Conservation (phyloP, 2,888 invertebrate genomes). For the Philereme transversata region DNA sequence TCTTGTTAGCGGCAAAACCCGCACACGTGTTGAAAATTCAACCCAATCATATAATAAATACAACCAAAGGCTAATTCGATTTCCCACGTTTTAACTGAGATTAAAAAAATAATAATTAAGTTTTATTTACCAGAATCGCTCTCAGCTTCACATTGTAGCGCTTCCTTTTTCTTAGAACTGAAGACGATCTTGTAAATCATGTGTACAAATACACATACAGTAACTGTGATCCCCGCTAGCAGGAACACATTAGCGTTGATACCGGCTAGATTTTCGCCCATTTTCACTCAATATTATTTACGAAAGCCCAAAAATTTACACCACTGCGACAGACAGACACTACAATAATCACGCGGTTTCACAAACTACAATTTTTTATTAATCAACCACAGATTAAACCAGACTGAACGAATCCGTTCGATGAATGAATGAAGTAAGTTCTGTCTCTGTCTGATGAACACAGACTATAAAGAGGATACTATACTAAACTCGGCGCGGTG, state of each 20-base stretch:
- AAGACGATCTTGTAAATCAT: constrained; percentile 68
- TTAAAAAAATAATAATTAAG: constrained; percentile 11
- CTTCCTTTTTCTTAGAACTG: constrained; percentile 67
- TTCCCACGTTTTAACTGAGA: constrained; percentile 10
- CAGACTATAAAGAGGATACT: too few relatives aligned
- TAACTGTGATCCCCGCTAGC: constrained; percentile 58
- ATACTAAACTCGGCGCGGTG: too few relatives aligned
- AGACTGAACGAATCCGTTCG: constrained; percentile 37
- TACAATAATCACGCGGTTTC: constrained; percentile 67
- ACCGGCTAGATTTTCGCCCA: constrained; percentile 72
- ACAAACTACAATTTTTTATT: constrained; percentile 45
- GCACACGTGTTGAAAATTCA: constrained; percentile 26
- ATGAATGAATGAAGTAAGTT: constrained; percentile 39
- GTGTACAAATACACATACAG: constrained; percentile 67
- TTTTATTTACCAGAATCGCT: constrained; percentile 64
- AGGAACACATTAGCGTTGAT: constrained; percentile 59
- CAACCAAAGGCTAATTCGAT: neutral
- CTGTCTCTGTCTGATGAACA: too few relatives aligned
- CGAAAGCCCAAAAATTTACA: constrained; percentile 44
- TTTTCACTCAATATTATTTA: constrained; percentile 72
- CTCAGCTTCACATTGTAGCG: constrained; percentile 63
- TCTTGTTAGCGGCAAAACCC: constrained; percentile 28
- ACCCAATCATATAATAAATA: neutral
- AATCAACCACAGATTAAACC: constrained; percentile 51
- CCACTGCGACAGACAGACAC: constrained; percentile 44